phyloP scores from a whole-genome alignment of 2,113 vertebrate species.

The Tautogolabrus adspersus region DNA sequence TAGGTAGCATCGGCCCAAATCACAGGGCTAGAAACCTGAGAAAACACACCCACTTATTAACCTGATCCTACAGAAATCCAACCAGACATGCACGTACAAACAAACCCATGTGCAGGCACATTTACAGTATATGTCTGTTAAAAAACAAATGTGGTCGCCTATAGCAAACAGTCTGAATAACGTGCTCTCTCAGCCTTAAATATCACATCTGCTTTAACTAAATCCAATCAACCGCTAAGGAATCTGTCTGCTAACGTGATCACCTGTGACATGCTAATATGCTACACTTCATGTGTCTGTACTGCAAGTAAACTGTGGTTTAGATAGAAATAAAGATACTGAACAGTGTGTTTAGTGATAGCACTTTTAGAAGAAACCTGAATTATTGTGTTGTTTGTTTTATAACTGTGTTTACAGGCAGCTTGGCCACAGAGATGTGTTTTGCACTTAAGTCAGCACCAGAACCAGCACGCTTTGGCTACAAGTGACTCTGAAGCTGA shows the following conservation, averaged over 20 bases:
- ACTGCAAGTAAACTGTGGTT: constrained; percentile 16
- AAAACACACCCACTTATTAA: constrained; percentile 62
- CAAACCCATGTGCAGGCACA: constrained; percentile 47
- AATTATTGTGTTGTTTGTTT: constrained; percentile 17
- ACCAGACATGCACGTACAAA: constrained; percentile 32
- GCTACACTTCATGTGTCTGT: constrained; percentile 36
- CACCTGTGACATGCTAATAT: constrained; percentile 8
- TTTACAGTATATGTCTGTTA: constrained; percentile 9
- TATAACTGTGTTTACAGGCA: constrained; percentile 35
- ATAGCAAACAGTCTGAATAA: constrained; percentile 6
- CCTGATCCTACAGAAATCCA: constrained; percentile 66
- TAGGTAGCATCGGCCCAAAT: constrained; percentile 73
- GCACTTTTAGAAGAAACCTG: constrained; percentile 67
- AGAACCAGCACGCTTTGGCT: constrained; percentile 43
- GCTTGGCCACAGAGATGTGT: constrained; percentile 32
- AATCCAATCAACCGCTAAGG: constrained; percentile 39
- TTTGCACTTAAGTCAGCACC: constrained; percentile 57
- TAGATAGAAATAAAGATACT: constrained; percentile 16
- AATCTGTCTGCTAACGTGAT: constrained; percentile 17
- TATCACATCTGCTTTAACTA: constrained; percentile 20
- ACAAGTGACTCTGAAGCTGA: constrained; percentile 34
- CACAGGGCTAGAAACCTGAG: constrained; percentile 76
- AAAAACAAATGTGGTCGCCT: constrained; percentile 12
- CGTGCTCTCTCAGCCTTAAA: background rate
- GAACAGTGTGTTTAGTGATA: constrained; percentile 40